Base-by-base conservation (phyloP, 2,113 vertebrate species). In the Phylloscopus whistleri region DNA sequence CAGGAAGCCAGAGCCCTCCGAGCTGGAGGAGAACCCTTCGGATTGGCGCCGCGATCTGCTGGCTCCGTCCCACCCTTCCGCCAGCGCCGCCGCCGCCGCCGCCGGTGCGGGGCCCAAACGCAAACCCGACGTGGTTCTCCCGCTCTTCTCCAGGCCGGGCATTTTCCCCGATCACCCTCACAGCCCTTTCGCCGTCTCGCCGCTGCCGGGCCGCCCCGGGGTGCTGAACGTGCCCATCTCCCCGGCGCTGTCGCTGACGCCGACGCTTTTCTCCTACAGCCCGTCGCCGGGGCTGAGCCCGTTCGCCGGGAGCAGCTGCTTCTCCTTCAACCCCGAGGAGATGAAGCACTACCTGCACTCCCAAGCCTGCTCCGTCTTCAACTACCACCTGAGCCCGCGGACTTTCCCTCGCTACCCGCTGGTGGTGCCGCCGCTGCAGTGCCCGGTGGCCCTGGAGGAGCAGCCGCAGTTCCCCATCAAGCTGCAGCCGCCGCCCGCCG, bases 271-370 rank as follows among this genome's bases (percentile, higher is more conserved):
- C 27, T 98, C 98, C 73, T 98, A 98, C 84, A 98, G 98, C 91
- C 98, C 98, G 0, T 98, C 98, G 0, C 98, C 98, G 2, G 97
- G 98, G 17, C 95, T 98, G 60, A 98, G 98, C 95, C 98, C 98
- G 2, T 98, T 98, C 75, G 92, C 97, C 13, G 96, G 96, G 3
- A 94, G 97, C 97, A 98, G 97, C 91, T 98, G 98, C 96, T 98
- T 98, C 70, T 98, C 98, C 59, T 98, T 98, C 67, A 98, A 97
- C 66, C 98, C 98, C 2, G 98, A 98, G 84, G 98, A 98, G n/a
- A 98, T 98, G 98, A 98, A 98, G 97, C 98, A 98, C 82, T 98
- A 98, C 97, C 97, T 98, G 87, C 98, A 98, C 16, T 98, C 98
- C 0, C 98, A 98, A 39, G 98, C 98, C 22, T 98, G 98, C 83